A percentile compares a stretch with the other conserved stretches of the same genome.
These are phyloP conservation scores for Anadara kagoshimensis DNA, from an alignment of 1,140 invertebrate genomes.

Conservation along the genomic window DNA sequence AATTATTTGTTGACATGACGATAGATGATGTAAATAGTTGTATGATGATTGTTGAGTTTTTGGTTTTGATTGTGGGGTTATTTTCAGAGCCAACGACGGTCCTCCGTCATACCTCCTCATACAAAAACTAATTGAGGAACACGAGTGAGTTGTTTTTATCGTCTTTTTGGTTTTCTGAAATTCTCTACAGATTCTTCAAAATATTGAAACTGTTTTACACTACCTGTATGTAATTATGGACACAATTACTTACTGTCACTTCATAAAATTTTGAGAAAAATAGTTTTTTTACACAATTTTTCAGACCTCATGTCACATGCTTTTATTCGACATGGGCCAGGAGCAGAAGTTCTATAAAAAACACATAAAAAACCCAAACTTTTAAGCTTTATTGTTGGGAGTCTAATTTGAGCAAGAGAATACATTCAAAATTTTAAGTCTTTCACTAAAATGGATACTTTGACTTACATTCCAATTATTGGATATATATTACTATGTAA, in stretches of 20 bases:
- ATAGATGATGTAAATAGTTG: not conserved
- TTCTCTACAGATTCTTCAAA: not conserved
- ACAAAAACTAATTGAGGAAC: conserved; percentile 64
- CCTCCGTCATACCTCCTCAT: conserved; percentile 45
- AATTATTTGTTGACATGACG: not conserved
- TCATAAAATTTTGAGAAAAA: not conserved
- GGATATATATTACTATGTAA: no score
- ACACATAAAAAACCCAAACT: no score
- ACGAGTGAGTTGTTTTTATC: conserved; percentile 63
- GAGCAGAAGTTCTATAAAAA: not conserved
- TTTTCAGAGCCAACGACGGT: conserved; percentile 40
- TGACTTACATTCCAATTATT: no score
- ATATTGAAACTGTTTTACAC: not conserved
- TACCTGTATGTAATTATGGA: not conserved
- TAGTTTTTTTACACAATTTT: not conserved
- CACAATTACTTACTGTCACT: not conserved
- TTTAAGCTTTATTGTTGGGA: no score
- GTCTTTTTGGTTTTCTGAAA: conserved; percentile 17
- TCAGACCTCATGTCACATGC: no score
- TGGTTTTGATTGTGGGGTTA: conserved; percentile 57
- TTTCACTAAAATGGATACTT: no score
- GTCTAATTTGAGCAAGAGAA: no score
- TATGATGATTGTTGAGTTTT: conserved; percentile 39
- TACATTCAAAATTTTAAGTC: no score
- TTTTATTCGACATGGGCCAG: no score